Evolutionary conservation across 1,140 invertebrate species (phyloP).

Genomic region (Drosophila bocki): DNA sequence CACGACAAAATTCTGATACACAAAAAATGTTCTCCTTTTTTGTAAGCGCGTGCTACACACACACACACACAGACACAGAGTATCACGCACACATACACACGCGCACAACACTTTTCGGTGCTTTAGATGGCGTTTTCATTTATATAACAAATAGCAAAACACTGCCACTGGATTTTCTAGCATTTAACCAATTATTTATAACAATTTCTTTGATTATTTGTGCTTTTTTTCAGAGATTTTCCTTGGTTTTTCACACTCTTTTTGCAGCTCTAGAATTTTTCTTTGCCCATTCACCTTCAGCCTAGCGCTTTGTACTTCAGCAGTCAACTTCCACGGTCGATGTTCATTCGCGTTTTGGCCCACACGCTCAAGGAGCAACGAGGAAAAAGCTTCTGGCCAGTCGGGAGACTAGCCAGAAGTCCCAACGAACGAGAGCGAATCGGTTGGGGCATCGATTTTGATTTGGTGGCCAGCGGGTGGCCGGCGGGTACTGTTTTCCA

Average conservation of each 20-base stretch:
- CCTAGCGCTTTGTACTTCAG: constrained; percentile 74
- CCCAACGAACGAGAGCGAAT: constrained; percentile 56
- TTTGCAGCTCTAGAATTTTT: constrained; percentile 38
- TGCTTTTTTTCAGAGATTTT: constrained; percentile 31
- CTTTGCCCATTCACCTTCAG: constrained; percentile 71
- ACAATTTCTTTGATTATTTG: constrained; percentile 14
- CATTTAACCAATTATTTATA: constrained; percentile 17
- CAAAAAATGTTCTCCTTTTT: constrained; percentile 74
- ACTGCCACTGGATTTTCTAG: constrained; percentile 17
- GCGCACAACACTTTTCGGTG: constrained; percentile 68
- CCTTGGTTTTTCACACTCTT: constrained; percentile 38
- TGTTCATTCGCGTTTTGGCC: constrained; percentile 85
- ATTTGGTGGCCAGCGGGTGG: constrained; percentile 37
- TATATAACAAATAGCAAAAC: constrained; percentile 60
- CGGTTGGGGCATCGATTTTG: constrained; percentile 74
- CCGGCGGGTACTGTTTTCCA: not conserved
- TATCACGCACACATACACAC: constrained; percentile 43
- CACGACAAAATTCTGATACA: constrained; percentile 69
- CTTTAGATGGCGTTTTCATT: constrained; percentile 60
- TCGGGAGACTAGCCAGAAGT: not conserved
- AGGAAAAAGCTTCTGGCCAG: constrained; percentile 63
- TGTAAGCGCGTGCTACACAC: constrained; percentile 60
- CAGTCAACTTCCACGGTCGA: constrained; percentile 85
- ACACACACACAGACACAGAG: constrained; percentile 24
- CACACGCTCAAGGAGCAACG: constrained; percentile 64